Evolutionary conservation across 2,113 vertebrate species (phyloP), one percentile per base, ranked within the genome.

Genomic region (Jacana jacana): DNA sequence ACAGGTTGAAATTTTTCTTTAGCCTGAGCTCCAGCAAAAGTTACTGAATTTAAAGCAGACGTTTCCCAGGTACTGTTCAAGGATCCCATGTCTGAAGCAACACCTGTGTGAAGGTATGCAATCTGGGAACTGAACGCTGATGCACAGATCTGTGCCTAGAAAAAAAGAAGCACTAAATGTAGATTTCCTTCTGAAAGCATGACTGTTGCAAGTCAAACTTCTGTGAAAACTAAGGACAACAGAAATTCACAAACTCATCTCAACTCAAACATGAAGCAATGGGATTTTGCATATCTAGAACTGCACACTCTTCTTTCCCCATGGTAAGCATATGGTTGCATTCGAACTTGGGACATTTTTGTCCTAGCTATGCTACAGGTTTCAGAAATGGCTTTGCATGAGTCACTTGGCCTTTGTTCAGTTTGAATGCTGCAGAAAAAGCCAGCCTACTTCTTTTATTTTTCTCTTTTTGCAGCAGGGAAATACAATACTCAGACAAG

Each of bases 371-470:
- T 83, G 93, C 91, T 95, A 95, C 86, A 81, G 79, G 81, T 93
- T 94, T 95, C 88, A 84, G 80, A 55, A 78, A 55, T 24, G 61
- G 91, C 91, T 96, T 94, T 93, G 83, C 60, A 31, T 81, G 92
- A 92, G 92, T 75, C 80, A 55, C 69, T 93, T 91, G 91, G 94
- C 89, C 83, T 95, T 93, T 95, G 76, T 95, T 96, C 86, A 86
- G 42, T 31, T 17, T 72, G 42, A 85, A 84, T 1, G 5, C 60
- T 76, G 85, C 77, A 94, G 76, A 64, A 81, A 86, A 86, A 88
- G 44, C 55, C 70, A 84, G 44, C 65, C 86, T 79, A 30, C 57
- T 87, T 81, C 81, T 70, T 75, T 63, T 80, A 57, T 75, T 86
- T 84, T 81, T 61, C 83, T 91, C 52, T 79, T 94, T 90, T 89